phyloP scores from a whole-genome alignment of 2,797 vertebrate species.

The Pogonophryne albipinna region DNA sequence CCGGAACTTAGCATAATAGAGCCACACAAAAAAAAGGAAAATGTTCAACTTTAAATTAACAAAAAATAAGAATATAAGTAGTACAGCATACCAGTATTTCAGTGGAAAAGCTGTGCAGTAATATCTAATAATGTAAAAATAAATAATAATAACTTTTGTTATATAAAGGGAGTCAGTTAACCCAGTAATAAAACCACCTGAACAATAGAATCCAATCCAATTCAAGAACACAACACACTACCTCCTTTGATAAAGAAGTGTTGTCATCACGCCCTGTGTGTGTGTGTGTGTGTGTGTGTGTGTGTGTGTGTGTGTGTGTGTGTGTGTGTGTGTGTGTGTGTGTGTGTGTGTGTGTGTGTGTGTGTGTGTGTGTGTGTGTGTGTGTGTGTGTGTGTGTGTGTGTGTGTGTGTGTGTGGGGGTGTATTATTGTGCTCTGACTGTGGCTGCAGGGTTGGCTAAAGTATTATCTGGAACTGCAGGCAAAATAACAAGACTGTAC shows the following conservation, averaged over 20 bases:
- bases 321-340: neutral
- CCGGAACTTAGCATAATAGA: no score
- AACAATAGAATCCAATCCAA: neutral
- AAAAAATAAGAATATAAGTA: no score
- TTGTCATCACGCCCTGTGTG: neutral
- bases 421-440: neutral
- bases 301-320: constrained; percentile 1
- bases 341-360: constrained; percentile 21
- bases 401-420: constrained; percentile 6
- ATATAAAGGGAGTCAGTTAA: neutral
- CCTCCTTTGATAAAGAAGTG: neutral
- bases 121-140: no score
- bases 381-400: constrained; percentile 14
- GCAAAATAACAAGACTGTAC: constrained; percentile 51
- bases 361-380: constrained; percentile 12
- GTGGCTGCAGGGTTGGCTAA: neutral
- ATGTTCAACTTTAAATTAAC: no score
- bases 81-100: no score
- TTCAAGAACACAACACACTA: neutral
- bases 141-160: no score
- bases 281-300: neutral
- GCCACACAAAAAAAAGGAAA: no score
- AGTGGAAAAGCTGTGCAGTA: no score
- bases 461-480: constrained; percentile 11
- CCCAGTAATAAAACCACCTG: no score